Evolutionary conservation across 2,113 vertebrate genomes (phyloP), one percentile per base, ranked within the genome.

Genomic region (Crocuta crocuta): DNA sequence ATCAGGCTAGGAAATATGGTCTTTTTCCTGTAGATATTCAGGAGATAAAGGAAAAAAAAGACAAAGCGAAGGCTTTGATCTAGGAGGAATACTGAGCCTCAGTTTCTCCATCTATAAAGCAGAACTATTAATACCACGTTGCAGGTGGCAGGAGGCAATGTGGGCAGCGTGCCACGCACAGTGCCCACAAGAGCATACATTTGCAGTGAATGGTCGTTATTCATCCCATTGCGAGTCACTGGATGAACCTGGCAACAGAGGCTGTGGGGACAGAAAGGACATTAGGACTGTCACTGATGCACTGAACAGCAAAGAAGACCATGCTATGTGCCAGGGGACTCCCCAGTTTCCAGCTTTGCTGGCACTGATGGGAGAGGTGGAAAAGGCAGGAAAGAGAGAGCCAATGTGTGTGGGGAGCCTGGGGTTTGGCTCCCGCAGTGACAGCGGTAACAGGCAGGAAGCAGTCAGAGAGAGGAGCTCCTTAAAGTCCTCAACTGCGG

Each of bases 361-460:
- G 50, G 61, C 24, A 39, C 21, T 85, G 26, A 39, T 1, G 2
- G 35, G 55, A 48, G 39, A 95, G 23, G 17, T 4, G 8, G 10
- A 35, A 5, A 76, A 78, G 24, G 31, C 74, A 65, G 58, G 58
- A 33, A 39, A 23, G 65, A 58, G 7, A 12, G 4, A 28, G 33
- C 3, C 28, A 0, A 0, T 21, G 4, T 35, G 13, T 16, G 4
- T 7, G 31, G 63, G 23, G 39, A 43, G 48, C 4, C 1, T 0
- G 10, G 48, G 53, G 43, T 63, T 39, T 28, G 28, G 48, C 15
- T 15, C 39, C 55, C 26, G 7, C 23, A 11, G 43, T 53, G n/a
- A 65, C 31, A 1, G 3, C 8, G n/a, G 66, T 12, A 11, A 39
- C 0, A 53, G 23, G 10, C 0, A 17, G 74, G 33, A 66, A 33